Evolutionary conservation across 2,888 invertebrate genomes (phyloP).

Genomic region (Noctua pronuba): DNA sequence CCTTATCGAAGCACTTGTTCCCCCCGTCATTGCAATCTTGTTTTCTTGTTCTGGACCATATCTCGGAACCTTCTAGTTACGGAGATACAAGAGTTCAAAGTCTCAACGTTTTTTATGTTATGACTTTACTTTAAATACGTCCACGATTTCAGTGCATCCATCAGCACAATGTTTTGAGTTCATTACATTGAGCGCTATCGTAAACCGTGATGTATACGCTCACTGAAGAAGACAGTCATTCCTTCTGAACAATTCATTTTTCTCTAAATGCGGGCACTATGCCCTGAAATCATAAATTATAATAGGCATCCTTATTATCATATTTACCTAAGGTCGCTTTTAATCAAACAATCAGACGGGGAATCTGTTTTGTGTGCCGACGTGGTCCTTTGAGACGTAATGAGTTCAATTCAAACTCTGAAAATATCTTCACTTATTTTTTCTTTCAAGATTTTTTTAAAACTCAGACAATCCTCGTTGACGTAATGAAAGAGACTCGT

Average conservation of each 20-base stretch:
- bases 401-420: slow-evolving; percentile 72
- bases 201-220: neutral
- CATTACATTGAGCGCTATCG: neutral
- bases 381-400: slow-evolving; percentile 65
- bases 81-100: neutral
- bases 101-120: neutral
- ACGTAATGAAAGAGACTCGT: slow-evolving; percentile 65
- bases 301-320: slow-evolving; percentile 7
- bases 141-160: neutral
- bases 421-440: slow-evolving; percentile 58
- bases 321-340: slow-evolving; percentile 51
- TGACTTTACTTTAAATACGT: neutral
- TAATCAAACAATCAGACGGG: slow-evolving; percentile 69
- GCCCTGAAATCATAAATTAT: neutral
- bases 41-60: no score
- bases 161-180: neutral
- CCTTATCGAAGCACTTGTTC: neutral
- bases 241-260: neutral
- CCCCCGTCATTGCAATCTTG: no score
- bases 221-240: neutral
- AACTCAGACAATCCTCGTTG: slow-evolving; percentile 68
- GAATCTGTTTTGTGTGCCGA: slow-evolving; percentile 67
- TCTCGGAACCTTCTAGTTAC: neutral
- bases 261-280: neutral
- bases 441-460: slow-evolving; percentile 66